Conservation (phyloP, 2,888 invertebrate species). For the Stenichneumon culpator region DNA sequence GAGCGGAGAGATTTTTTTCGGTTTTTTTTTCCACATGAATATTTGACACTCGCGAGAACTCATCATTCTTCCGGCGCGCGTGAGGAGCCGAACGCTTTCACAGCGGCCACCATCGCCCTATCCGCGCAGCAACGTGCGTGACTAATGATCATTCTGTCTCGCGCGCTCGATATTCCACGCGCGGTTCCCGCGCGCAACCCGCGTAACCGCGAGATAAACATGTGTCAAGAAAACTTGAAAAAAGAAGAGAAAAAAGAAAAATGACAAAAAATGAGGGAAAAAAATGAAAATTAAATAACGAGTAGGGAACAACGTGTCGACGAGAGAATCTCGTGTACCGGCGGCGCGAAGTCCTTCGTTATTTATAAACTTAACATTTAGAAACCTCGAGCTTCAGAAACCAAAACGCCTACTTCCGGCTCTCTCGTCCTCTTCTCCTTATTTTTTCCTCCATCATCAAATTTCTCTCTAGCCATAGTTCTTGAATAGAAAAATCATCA, state of each 20-base stretch:
- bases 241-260: slow-evolving; percentile 13
- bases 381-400: slow-evolving; percentile 59
- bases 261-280: slow-evolving; percentile 14
- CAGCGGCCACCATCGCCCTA: slow-evolving; percentile 58
- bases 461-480: background rate
- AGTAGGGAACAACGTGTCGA: slow-evolving; percentile 62
- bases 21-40: slow-evolving; percentile 54
- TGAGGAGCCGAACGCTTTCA: slow-evolving; percentile 69
- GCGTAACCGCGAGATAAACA: slow-evolving; percentile 68
- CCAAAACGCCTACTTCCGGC: slow-evolving; percentile 60
- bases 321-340: slow-evolving; percentile 55
- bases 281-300: slow-evolving; percentile 34
- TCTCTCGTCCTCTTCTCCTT: background rate
- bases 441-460: slow-evolving; percentile 11
- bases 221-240: slow-evolving; percentile 65
- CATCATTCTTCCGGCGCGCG: slow-evolving; percentile 64
- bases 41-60: slow-evolving; percentile 66
- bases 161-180: slow-evolving; percentile 69
- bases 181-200: slow-evolving; percentile 46
- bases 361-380: slow-evolving; percentile 61
- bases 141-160: slow-evolving; percentile 70
- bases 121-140: slow-evolving; percentile 55
- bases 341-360: slow-evolving; percentile 24
- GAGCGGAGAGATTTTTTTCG: slow-evolving; percentile 32
- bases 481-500: background rate